These are phyloP conservation scores for Psilopsiagon aymara DNA, from an alignment of 2,113 vertebrate genomes.

Conservation along the genomic window DNA sequence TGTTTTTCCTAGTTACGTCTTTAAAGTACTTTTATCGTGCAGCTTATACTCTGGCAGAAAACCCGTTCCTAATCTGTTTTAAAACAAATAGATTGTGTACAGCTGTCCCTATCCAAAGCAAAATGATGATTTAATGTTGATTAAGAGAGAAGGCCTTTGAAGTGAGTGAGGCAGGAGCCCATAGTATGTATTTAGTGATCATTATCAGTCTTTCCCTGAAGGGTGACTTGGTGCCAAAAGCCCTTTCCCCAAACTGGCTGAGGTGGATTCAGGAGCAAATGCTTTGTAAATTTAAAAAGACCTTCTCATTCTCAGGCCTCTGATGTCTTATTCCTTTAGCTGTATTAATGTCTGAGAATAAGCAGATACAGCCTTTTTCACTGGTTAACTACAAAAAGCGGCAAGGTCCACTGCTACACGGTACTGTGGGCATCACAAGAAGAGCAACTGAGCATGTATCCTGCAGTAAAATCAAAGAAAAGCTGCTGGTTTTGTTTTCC, in stretches of 20 bases:
- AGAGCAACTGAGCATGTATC: slow-evolving; percentile 50
- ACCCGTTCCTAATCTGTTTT: slow-evolving; percentile 80
- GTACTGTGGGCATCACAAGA: slow-evolving; percentile 62
- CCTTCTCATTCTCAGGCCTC: slow-evolving; percentile 79
- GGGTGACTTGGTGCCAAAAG: slow-evolving; percentile 81
- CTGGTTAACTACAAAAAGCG: slow-evolving; percentile 71
- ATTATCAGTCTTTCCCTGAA: slow-evolving; percentile 82
- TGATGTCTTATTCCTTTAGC: slow-evolving; percentile 84
- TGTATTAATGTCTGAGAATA: slow-evolving; percentile 82
- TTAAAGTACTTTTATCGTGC: slow-evolving; percentile 60
- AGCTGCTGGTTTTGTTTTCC: not conserved
- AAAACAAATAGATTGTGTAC: slow-evolving; percentile 87
- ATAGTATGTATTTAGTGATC: slow-evolving; percentile 77
- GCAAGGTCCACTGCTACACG: slow-evolving; percentile 62
- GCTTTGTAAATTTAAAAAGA: slow-evolving; percentile 81
- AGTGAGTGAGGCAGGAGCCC: slow-evolving; percentile 76
- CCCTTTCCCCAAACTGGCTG: slow-evolving; percentile 76
- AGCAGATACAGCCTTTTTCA: slow-evolving; percentile 81
- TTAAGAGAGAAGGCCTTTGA: slow-evolving; percentile 82
- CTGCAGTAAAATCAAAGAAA: slow-evolving; percentile 74
- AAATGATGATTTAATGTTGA: slow-evolving; percentile 87
- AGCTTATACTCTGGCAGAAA: slow-evolving; percentile 73
- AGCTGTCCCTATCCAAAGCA: slow-evolving; percentile 78
- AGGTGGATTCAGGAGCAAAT: slow-evolving; percentile 80
- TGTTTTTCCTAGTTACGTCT: slow-evolving; percentile 55